These are phyloP conservation scores for Catharus minimus DNA, from an alignment of 2,113 vertebrate genomes.

Conservation along the genomic window DNA sequence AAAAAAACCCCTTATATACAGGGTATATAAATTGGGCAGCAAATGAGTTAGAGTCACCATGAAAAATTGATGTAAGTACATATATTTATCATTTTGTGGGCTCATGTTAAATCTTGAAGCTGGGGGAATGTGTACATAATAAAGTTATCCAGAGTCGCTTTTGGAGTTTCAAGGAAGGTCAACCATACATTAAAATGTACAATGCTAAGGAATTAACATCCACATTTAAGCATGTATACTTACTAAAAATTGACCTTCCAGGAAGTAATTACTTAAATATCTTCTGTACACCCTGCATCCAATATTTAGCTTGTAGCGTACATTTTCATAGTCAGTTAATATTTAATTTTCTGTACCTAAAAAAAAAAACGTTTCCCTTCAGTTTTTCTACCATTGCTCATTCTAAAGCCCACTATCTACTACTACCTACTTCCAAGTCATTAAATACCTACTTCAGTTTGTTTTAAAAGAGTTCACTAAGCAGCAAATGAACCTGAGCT, in stretches of 20 bases:
- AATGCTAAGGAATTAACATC: not conserved
- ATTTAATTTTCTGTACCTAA: not conserved
- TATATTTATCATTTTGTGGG: not conserved
- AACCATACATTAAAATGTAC: not conserved
- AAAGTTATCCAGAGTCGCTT: not conserved
- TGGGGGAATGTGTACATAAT: not conserved
- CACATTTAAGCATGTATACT: not conserved
- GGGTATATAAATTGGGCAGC: not conserved
- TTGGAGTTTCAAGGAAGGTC: not conserved
- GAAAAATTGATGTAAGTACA: not conserved
- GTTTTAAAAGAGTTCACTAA: not conserved
- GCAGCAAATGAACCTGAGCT: not conserved
- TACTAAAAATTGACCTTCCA: not conserved
- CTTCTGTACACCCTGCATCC: not conserved
- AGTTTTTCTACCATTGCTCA: not conserved
- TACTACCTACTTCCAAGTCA: not conserved
- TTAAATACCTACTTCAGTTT: not conserved
- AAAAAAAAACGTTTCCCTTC: not conserved
- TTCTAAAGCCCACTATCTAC: not conserved
- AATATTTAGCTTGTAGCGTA: not conserved
- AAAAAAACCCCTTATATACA: not conserved
- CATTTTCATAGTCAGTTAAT: not conserved
- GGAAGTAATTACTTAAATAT: not conserved
- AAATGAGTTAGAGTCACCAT: not conserved
- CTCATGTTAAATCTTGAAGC: not conserved